A percentile compares a stretch with the other conserved stretches of the same genome.
Conservation (phyloP, 1,140 invertebrate genomes). For the Diabrotica virgifera region DNA sequence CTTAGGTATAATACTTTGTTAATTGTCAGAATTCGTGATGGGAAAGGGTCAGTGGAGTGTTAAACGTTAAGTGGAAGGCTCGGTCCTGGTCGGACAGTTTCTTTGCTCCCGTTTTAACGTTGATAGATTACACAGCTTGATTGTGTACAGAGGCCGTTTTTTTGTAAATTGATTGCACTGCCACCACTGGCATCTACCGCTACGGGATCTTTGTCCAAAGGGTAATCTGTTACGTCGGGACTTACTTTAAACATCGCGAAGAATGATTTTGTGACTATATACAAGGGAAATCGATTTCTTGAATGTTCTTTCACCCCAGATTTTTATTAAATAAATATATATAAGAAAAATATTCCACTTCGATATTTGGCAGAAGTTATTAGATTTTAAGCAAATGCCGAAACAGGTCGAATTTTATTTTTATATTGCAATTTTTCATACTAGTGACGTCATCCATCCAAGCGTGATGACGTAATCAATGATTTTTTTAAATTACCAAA, state of each 20-base stretch:
- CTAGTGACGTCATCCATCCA: too few relatives aligned
- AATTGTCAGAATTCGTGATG: not conserved
- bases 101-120: not conserved
- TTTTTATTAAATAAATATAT: too few relatives aligned
- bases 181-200: not conserved
- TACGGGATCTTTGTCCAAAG: not conserved
- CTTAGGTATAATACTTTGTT: not conserved
- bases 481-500: too few relatives aligned
- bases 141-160: slow-evolving; percentile 2
- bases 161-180: not conserved
- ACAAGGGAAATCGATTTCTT: not conserved
- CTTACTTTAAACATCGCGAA: not conserved
- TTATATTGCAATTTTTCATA: too few relatives aligned
- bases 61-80: not conserved
- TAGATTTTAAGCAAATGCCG: too few relatives aligned
- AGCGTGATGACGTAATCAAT: too few relatives aligned
- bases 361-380: too few relatives aligned
- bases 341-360: too few relatives aligned
- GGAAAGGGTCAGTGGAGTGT: not conserved
- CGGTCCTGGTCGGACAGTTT: not conserved
- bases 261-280: not conserved
- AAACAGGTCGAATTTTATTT: too few relatives aligned
- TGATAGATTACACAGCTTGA: slow-evolving; percentile 2
- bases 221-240: not conserved
- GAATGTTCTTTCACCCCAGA: not conserved